These are phyloP conservation scores for Thysanoteuthis rhombus DNA, from an alignment of 2,888 invertebrate species.

Conservation along the genomic window DNA sequence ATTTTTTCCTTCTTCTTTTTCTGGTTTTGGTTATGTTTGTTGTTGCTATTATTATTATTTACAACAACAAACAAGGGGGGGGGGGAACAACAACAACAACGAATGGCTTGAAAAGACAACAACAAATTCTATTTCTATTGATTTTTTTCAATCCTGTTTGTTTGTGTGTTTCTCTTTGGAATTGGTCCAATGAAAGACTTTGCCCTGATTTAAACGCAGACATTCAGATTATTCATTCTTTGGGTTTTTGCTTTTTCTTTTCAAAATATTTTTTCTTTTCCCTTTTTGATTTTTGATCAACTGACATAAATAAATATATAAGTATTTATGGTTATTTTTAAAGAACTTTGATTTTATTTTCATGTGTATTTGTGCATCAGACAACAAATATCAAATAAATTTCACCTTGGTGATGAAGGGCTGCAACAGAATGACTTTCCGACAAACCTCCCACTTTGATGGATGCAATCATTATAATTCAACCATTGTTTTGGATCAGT, in stretches of 20 bases:
- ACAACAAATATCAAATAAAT: not conserved
- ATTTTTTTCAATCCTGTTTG: slow-evolving; percentile 1
- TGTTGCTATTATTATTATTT: no score
- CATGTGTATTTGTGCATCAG: not conserved
- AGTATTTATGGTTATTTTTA: not conserved
- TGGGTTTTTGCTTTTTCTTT: no score
- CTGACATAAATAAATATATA: not conserved
- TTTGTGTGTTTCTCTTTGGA: not conserved
- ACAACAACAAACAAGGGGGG: not conserved
- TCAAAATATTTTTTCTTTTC: not conserved
- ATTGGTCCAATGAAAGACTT: slow-evolving; percentile 12
- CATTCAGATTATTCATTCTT: not conserved
- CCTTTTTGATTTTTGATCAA: not conserved
- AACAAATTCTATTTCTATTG: not conserved
- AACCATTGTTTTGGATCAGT: no score
- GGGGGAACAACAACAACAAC: not conserved
- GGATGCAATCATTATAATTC: not conserved
- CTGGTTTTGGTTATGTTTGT: no score
- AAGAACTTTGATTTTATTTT: not conserved
- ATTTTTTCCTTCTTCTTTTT: no score
- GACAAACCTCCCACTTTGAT: not conserved
- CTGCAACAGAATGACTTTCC: not conserved
- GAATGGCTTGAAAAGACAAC: not conserved
- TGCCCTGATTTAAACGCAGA: not conserved
- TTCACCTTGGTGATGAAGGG: not conserved